Evolutionary conservation across 2,888 invertebrate species (phyloP), one percentile per base, ranked within the genome.

Genomic region (Rosalia funebris): DNA sequence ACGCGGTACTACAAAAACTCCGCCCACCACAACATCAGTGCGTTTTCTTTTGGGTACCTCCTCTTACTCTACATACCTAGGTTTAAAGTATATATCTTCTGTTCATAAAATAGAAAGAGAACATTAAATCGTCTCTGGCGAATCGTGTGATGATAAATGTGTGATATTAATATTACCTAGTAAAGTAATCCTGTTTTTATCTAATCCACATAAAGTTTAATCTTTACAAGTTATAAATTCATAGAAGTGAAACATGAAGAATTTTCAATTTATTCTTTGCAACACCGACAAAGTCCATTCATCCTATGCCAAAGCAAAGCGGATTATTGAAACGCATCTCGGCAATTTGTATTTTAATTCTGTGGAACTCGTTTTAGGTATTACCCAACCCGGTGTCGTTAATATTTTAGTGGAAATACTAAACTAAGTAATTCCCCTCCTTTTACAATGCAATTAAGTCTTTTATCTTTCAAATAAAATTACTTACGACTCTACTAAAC

Each of bases 321-420:
- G 19, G 48, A 36, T 36, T 48, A 36, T 48, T 19, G 36, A 20
- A 48, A 48, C 48, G 48, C 32, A 48, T 37, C 48, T 36, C 2
- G 48, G 36, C 48, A 48, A 48, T 48, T 48, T 48, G 48, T 48
- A 48, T 48, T 48, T 48, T 48, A 37, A 48, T 48, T 48, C 37
- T 37, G 36, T 9, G 48, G 32, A 48, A 48, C 34, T 37, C 36
- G 20, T 37, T 37, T 48, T 48, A 37, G 48, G 17, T 48, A 48
- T 48, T 48, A 19, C 37, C 36, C 36, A 37, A 37, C 48, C 4
- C 37, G 10, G 11, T 20, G 12, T 37, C 48, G 19, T 48, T 37
- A 48, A 48, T 36, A 19, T 48, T 48, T 48, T 20, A 48, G 19
- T 48, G 12, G 37, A 11, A 36, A 48, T 19, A 37, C 36, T 36